A percentile compares a stretch with the other conserved stretches of the same genome.
These are phyloP conservation scores for Sarotherodon lohbergeri DNA, from an alignment of 2,113 vertebrate species.

Conservation along the genomic window DNA sequence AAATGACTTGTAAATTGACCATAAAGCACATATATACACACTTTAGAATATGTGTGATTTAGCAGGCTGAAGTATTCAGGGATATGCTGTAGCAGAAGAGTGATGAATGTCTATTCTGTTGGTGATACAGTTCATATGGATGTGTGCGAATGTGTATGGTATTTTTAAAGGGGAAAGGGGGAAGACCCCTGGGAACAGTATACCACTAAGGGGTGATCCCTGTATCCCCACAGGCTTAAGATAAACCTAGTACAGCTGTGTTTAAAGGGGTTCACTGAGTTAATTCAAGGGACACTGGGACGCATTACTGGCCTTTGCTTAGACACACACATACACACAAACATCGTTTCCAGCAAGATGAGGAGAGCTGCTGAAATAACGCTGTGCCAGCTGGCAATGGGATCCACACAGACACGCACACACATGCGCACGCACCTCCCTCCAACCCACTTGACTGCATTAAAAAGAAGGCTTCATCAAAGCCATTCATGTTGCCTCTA, in stretches of 20 bases:
- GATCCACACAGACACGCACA: constrained; percentile 25
- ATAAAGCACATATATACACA: constrained; percentile 33
- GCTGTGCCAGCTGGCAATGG: constrained; percentile 56
- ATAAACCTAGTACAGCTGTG: constrained; percentile 63
- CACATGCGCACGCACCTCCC: constrained; percentile 23
- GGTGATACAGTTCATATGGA: constrained; percentile 4
- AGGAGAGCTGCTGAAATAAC: constrained; percentile 48
- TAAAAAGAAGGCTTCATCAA: constrained; percentile 64
- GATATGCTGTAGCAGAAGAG: constrained; percentile 55
- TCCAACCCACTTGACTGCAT: constrained; percentile 59
- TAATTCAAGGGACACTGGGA: constrained; percentile 47
- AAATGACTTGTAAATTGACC: constrained; percentile 60
- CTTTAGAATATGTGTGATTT: constrained; percentile 41
- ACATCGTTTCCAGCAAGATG: constrained; percentile 2
- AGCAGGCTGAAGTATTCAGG: constrained; percentile 24
- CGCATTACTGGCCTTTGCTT: background rate
- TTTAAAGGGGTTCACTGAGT: constrained; percentile 57
- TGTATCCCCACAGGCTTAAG: constrained; percentile 41
- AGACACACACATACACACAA: background rate
- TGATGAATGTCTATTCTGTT: constrained; percentile 57
- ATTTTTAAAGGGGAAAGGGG: background rate
- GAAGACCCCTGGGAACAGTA: constrained; percentile 47
- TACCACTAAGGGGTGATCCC: constrained; percentile 35
- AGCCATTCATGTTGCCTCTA: constrained; percentile 61
- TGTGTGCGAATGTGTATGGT: background rate